Percentiles rank a stretch among this genome's conserved stretches.
Conservation (phyloP, 2,113 vertebrate species). For the Pygoscelis adeliae region DNA sequence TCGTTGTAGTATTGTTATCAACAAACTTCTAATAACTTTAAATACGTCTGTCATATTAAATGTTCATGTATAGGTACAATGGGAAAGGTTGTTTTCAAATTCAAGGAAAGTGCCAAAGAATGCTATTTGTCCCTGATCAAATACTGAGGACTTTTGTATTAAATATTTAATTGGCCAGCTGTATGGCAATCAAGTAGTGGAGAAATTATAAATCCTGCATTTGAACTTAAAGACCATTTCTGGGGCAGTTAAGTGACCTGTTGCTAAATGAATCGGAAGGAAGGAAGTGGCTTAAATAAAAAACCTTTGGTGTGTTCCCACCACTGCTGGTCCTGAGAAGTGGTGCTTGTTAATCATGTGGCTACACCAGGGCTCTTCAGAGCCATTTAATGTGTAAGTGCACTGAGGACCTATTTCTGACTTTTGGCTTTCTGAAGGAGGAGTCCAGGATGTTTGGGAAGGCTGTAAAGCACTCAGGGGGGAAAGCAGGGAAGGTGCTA, state of each 20-base stretch:
- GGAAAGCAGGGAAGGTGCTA: not conserved
- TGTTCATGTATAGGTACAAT: not conserved
- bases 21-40: not conserved
- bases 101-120: conserved; percentile 25
- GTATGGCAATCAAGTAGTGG: conserved; percentile 24
- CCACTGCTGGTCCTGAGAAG: not conserved
- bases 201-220: conserved; percentile 30
- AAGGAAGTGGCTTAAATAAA: not conserved
- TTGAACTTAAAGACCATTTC: conserved; percentile 12
- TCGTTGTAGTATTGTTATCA: not conserved
- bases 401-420: not conserved
- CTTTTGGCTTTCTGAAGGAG: not conserved
- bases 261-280: not conserved
- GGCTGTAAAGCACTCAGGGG: accelerated
- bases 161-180: conserved; percentile 75
- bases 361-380: not conserved
- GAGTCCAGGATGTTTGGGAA: not conserved
- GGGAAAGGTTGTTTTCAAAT: conserved; percentile 36
- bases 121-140: conserved; percentile 71
- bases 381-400: not conserved
- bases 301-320: not conserved
- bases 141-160: conserved; percentile 67
- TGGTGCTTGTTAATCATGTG: not conserved
- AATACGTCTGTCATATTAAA: not conserved
- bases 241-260: not conserved